A percentile compares a stretch with the other conserved stretches of the same genome.
Evolutionary conservation across 2,113 vertebrate species (phyloP).

Genomic region (Pedionomus torquatus): DNA sequence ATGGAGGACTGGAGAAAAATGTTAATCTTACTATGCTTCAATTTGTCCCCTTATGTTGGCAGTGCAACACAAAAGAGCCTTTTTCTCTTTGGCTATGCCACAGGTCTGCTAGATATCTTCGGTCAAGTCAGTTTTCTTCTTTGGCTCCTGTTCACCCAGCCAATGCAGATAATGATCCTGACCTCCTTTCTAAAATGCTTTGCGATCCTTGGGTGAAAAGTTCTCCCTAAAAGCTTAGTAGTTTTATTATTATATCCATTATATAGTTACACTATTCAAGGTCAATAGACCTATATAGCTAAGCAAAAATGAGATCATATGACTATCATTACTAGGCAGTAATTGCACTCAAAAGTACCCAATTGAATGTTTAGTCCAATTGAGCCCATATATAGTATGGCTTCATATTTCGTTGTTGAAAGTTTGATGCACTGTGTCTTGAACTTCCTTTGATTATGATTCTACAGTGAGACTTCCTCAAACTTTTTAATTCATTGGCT

Average conservation of each 20-base stretch:
- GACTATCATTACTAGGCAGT: not conserved
- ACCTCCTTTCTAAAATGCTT: slow-evolving; percentile 61
- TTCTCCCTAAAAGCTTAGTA: slow-evolving; percentile 37
- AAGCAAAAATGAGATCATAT: slow-evolving; percentile 37
- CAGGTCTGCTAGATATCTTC: slow-evolving; percentile 5
- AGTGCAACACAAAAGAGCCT: not conserved
- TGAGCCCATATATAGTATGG: slow-evolving; percentile 47
- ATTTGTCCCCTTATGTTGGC: not conserved
- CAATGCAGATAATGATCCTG: slow-evolving; percentile 55
- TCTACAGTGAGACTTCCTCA: slow-evolving; percentile 13
- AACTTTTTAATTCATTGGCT: slow-evolving; percentile 58
- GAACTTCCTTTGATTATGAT: slow-evolving; percentile 52
- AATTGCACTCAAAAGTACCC: slow-evolving; percentile 29
- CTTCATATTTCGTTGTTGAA: not conserved
- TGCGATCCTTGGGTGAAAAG: slow-evolving; percentile 53
- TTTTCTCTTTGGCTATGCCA: not conserved
- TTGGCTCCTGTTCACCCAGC: not conserved
- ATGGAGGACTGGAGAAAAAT: not conserved
- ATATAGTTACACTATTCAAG: slow-evolving; percentile 41
- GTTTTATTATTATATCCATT: slow-evolving; percentile 55
- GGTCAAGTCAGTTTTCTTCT: slow-evolving; percentile 51
- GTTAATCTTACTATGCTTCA: not conserved
- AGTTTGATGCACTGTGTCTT: slow-evolving; percentile 19
- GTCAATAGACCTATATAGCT: slow-evolving; percentile 28
- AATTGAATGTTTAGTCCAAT: slow-evolving; percentile 59